These are phyloP conservation scores for Drosophila prolongata DNA, from an alignment of 2,888 invertebrate species.

Conservation along the genomic window DNA sequence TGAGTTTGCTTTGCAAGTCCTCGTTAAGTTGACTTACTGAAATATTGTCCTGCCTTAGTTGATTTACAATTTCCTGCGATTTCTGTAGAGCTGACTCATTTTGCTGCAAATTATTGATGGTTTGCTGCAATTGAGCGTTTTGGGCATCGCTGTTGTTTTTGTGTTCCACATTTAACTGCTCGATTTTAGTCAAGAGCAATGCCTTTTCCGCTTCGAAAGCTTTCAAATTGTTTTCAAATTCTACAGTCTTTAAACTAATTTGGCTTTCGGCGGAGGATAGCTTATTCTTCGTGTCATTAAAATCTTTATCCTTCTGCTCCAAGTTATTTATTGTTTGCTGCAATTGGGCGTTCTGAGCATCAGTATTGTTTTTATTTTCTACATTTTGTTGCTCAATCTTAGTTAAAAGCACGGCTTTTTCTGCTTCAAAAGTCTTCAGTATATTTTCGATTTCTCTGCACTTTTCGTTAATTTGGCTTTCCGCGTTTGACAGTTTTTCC, in stretches of 20 bases:
- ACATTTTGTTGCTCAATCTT: slow-evolving; percentile 36
- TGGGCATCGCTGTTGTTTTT: slow-evolving; percentile 12
- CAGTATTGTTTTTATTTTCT: slow-evolving; percentile 13
- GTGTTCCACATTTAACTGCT: slow-evolving; percentile 36
- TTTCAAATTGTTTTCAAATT: slow-evolving; percentile 36
- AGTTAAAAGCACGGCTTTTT: slow-evolving; percentile 43
- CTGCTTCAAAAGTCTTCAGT: slow-evolving; percentile 15
- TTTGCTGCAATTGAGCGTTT: slow-evolving; percentile 32
- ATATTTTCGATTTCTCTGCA: slow-evolving; percentile 29
- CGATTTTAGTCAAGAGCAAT: slow-evolving; percentile 38
- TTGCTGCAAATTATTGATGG: slow-evolving; percentile 33
- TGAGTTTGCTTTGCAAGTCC: slow-evolving; percentile 37
- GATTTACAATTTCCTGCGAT: slow-evolving; percentile 5
- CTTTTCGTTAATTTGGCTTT: slow-evolving; percentile 32
- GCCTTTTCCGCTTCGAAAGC: slow-evolving; percentile 47
- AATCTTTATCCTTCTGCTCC: slow-evolving; percentile 18
- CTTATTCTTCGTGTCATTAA: slow-evolving; percentile 13
- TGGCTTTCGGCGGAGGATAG: slow-evolving; percentile 34
- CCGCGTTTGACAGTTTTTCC: slow-evolving; percentile 38
- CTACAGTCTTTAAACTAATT: slow-evolving; percentile 33
- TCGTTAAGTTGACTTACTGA: slow-evolving; percentile 7
- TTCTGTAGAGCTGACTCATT: slow-evolving; percentile 46
- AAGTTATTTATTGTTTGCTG: slow-evolving; percentile 1
- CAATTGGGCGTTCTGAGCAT: slow-evolving; percentile 23
- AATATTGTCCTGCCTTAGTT: slow-evolving; percentile 18